phyloP scores from a whole-genome alignment of 2,797 vertebrate species.

The Notolepis coatsorum region DNA sequence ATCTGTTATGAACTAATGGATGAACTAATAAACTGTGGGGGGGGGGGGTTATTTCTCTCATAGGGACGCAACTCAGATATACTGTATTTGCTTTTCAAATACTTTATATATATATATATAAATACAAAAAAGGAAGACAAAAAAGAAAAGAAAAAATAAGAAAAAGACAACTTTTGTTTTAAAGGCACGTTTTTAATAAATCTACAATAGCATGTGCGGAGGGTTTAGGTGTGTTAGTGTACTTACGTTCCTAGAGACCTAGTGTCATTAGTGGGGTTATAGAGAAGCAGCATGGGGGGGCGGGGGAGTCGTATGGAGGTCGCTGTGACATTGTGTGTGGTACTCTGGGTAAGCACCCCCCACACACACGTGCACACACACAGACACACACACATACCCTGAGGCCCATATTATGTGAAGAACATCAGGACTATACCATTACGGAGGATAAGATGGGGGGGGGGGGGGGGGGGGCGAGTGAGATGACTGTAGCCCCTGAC shows the following conservation, averaged over 20 bases:
- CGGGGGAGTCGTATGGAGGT: slow-evolving; percentile 34
- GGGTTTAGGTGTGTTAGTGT: slow-evolving; percentile 69
- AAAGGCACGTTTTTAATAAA: slow-evolving; percentile 58
- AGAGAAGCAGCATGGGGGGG: slow-evolving; percentile 31
- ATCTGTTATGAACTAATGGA: slow-evolving; percentile 36
- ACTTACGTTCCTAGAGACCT: slow-evolving; percentile 58
- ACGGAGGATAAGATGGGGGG: slow-evolving; percentile 34
- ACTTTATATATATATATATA: too few species aligned
- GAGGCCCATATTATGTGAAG: slow-evolving; percentile 8
- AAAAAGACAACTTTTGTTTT: slow-evolving; percentile 45
- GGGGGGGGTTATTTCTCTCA: too few species aligned
- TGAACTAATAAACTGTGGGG: slow-evolving; percentile 29
- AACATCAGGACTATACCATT: slow-evolving; percentile 36
- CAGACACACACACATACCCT: neutral
- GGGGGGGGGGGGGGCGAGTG: neutral
- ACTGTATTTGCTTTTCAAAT: neutral
- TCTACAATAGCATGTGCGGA: slow-evolving; percentile 69
- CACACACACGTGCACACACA: neutral
- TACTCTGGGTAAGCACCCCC: slow-evolving; percentile 1
- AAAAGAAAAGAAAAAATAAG: too few species aligned
- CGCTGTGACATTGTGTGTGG: slow-evolving; percentile 23
- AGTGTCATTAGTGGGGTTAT: slow-evolving; percentile 41
- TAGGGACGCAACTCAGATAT: slow-evolving; percentile 49
- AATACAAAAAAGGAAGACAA: too few species aligned
- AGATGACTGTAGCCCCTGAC: slow-evolving; percentile 30